Base-by-base conservation (phyloP, 2,797 vertebrate genomes). In the Sciaenops ocellatus region DNA sequence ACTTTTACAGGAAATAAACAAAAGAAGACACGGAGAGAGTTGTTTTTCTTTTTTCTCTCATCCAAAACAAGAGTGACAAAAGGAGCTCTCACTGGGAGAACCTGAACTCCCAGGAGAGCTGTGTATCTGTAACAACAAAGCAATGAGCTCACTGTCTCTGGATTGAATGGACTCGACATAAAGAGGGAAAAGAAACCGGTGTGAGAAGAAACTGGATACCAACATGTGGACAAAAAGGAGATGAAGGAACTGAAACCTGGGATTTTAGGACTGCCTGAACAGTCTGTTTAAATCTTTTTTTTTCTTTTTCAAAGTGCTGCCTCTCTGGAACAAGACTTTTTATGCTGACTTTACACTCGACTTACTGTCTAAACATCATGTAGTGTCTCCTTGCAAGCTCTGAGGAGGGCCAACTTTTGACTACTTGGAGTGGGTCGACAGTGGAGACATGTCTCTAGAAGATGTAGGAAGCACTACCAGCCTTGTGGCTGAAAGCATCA, bases 371-470 rank as follows among this genome's bases (percentile, higher is more conserved):
- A 80, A 80, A 41, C 83, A 85, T 73, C 41, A 88, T 90, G 90
- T 87, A 81, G 74, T 6, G 8, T 63, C 73, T 72, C 41, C 26
- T 67, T 51, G 22, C 6, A 3, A 34, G 30, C 69, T 81, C 59
- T 44, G 22, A 84, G 5, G 76, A 81, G 50, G 26, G 34, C 54
- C 68, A 76, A 41, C 24, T 76, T 85, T 83, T 86, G 51, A 87
- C 47, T 48, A 41, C 28, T 18, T 47, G 78, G 57, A 79, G 79
- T 52, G 28, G 20, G 47, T 34, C 4, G 9, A 70, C 18, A 50
- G 47, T 28, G 54, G 68, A 90, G 80, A 83, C 73, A 96, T 96
- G 95, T 95, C 95, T 81, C 83, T 85, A 44, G 93, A 95, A 83
- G 94, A 95, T 88, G 66, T 87, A n/a, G 64, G 87, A 73, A 91